Percentiles rank a stretch among this genome's conserved stretches.
These are phyloP conservation scores for Lordiphosa andalusiaca DNA, from an alignment of 2,888 invertebrate genomes.

Conservation along the genomic window DNA sequence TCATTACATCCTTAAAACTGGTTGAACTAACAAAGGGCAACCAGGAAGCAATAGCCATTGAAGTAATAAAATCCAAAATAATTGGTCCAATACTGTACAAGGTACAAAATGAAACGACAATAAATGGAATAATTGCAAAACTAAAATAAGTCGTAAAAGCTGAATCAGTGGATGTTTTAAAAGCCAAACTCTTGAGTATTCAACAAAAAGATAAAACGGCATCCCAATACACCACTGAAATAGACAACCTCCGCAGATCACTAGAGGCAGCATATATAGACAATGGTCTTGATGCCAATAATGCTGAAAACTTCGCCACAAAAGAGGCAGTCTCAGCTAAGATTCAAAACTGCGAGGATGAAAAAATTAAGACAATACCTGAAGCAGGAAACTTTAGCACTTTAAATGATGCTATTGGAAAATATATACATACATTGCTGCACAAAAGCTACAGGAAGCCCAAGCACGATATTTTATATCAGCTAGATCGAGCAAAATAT, in stretches of 20 bases:
- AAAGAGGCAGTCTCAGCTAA: neutral
- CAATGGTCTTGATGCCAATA: neutral
- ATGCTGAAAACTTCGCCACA: too few relatives aligned
- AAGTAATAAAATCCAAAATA: too few relatives aligned
- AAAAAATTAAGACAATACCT: neutral
- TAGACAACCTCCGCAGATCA: neutral
- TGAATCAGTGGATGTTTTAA: neutral
- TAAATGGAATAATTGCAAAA: neutral
- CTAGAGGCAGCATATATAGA: neutral
- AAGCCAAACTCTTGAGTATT: neutral
- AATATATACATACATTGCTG: neutral
- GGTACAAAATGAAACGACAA: too few relatives aligned
- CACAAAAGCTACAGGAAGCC: neutral
- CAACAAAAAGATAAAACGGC: neutral
- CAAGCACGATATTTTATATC: neutral
- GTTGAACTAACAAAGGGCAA: too few relatives aligned
- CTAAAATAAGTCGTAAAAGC: neutral
- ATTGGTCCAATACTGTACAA: too few relatives aligned
- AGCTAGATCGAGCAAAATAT: too few relatives aligned
- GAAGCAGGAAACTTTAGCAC: neutral
- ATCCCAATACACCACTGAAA: neutral
- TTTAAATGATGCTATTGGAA: neutral
- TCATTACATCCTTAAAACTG: too few relatives aligned
- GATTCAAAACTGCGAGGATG: neutral
- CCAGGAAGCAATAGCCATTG: too few relatives aligned